A percentile compares a stretch with the other conserved stretches of the same genome.
phyloP scores from a whole-genome alignment of 2,888 invertebrate genomes.

The Resseliella maxima region DNA sequence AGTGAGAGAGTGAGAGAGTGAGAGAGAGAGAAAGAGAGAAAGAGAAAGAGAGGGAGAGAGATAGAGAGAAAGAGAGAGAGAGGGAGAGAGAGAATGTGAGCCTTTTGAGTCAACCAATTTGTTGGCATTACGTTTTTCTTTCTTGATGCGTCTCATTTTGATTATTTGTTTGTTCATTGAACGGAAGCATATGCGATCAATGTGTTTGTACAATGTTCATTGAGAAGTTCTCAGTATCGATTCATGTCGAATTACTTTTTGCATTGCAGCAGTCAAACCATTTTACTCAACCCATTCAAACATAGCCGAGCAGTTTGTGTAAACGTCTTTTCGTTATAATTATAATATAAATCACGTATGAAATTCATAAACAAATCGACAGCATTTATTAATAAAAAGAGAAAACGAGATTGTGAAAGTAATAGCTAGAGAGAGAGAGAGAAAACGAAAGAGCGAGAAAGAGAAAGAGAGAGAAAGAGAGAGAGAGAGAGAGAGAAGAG shows the following conservation, averaged over 20 bases:
- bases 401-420: background rate
- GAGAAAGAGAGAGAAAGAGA: too few species aligned
- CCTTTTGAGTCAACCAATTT: background rate
- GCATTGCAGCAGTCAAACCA: background rate
- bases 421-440: too few species aligned
- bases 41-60: too few species aligned
- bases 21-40: too few species aligned
- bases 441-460: too few species aligned
- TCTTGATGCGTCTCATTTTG: background rate
- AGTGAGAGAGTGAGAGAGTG: too few species aligned
- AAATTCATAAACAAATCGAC: background rate
- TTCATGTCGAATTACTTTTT: background rate
- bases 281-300: too few species aligned
- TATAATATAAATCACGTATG: constrained; percentile 18
- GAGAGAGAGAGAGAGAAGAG: too few species aligned
- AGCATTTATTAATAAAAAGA: constrained; percentile 14
- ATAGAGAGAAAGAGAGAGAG: too few species aligned
- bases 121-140: background rate
- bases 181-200: constrained; percentile 39
- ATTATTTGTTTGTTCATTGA: constrained; percentile 5
- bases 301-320: too few species aligned
- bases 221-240: background rate
- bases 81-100: background rate
- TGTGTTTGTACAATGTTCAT: constrained; percentile 20
- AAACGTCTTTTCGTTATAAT: background rate